Conservation (phyloP, 2,888 invertebrate species). For the Mamestra brassicae region DNA sequence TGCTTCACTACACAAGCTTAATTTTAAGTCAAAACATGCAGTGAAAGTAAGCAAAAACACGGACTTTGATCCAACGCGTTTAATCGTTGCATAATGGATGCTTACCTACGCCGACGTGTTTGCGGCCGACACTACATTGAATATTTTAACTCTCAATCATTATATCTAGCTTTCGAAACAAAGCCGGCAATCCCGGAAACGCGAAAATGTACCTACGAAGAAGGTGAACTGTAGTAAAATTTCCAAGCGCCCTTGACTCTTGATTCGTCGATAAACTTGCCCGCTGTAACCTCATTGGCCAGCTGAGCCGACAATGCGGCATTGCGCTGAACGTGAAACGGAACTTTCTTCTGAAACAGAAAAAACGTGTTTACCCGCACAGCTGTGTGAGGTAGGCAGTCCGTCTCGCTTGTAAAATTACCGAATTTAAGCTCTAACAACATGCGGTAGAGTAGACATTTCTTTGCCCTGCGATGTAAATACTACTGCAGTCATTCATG, state of each 20-base stretch:
- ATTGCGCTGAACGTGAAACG: conserved; percentile 64
- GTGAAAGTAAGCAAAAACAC: conserved; percentile 51
- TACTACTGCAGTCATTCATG: conserved; percentile 67
- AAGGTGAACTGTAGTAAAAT: conserved; percentile 53
- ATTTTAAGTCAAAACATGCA: conserved; percentile 24
- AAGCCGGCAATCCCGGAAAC: conserved; percentile 34
- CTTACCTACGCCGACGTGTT: conserved; percentile 30
- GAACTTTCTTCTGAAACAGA: conserved; percentile 65
- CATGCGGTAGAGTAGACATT: conserved; percentile 38
- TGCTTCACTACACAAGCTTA: conserved; percentile 9
- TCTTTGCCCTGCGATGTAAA: conserved; percentile 35
- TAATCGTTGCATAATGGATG: conserved; percentile 43
- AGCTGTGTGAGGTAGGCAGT: conserved; percentile 49
- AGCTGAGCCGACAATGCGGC: conserved; percentile 61
- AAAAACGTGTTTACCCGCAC: conserved; percentile 56
- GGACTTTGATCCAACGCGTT: conserved; percentile 40
- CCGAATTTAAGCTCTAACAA: conserved; percentile 45
- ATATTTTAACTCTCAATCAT: conserved; percentile 48
- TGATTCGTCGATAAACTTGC: conserved; percentile 67
- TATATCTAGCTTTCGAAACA: conserved; percentile 19
- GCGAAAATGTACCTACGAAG: conserved; percentile 33
- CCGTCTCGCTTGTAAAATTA: conserved; percentile 12
- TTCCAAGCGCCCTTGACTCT: conserved; percentile 64
- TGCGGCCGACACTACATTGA: conserved; percentile 26
- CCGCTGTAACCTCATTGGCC: conserved; percentile 62